These are phyloP conservation scores for Alosa sapidissima DNA, from an alignment of 2,797 vertebrate genomes.

Conservation along the genomic window DNA sequence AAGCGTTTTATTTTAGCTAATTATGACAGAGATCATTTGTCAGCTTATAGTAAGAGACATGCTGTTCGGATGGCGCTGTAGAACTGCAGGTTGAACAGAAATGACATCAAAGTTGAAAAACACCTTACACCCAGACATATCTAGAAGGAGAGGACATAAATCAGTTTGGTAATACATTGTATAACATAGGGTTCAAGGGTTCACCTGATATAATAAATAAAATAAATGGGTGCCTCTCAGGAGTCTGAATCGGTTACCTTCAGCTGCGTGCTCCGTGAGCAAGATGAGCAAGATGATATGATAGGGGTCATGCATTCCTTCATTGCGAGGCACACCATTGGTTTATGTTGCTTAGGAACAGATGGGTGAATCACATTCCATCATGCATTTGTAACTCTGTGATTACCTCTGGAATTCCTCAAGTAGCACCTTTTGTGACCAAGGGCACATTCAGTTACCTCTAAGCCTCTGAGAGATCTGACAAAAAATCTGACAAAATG, in stretches of 20 bases:
- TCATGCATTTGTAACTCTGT: conserved; percentile 40
- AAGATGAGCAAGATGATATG: background rate
- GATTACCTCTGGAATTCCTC: conserved; percentile 27
- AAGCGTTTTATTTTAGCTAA: background rate
- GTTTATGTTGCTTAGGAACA: conserved; percentile 48
- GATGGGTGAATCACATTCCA: conserved; percentile 35
- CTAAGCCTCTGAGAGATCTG: conserved; percentile 17
- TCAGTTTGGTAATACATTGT: background rate
- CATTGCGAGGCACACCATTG: conserved; percentile 42
- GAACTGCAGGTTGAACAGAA: background rate
- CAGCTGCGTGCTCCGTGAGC: background rate
- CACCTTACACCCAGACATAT: background rate
- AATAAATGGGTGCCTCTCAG: background rate
- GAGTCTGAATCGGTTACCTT: background rate
- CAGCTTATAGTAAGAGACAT: background rate
- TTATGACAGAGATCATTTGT: background rate
- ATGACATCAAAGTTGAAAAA: background rate
- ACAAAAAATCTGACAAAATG: conserved; percentile 5
- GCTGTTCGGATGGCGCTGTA: background rate
- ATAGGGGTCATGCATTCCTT: conserved; percentile 27
- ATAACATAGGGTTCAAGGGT: background rate
- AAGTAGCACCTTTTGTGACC: background rate
- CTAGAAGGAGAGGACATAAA: background rate
- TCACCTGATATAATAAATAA: background rate
- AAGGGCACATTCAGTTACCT: conserved; percentile 39